Evolutionary conservation across 2,797 vertebrate species (phyloP).

Genomic region (Microctenopoma stevenorrisi): DNA sequence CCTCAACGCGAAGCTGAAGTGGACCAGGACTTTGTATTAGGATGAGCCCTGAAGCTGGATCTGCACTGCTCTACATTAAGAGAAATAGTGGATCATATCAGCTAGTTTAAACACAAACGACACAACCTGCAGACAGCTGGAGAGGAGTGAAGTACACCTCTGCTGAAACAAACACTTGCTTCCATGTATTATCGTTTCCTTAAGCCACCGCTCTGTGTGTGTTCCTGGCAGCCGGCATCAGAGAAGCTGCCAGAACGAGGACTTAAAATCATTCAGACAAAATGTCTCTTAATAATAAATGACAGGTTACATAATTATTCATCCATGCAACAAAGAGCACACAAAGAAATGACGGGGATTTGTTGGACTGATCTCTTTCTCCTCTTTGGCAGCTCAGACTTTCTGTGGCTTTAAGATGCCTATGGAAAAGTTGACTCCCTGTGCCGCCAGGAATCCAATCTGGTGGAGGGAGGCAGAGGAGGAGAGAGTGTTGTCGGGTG

Average conservation of each 20-base stretch:
- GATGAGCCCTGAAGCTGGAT: neutral
- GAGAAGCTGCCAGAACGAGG: conserved; percentile 4
- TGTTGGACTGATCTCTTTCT: conserved; percentile 8
- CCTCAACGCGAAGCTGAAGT: no score
- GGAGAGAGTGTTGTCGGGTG: conserved; percentile 13
- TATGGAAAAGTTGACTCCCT: conserved; percentile 43
- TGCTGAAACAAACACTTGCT: neutral
- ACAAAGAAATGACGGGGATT: neutral
- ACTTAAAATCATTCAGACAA: neutral
- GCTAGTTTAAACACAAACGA: no score
- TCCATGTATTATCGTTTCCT: neutral
- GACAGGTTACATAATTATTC: conserved; percentile 23
- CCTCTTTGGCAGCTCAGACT: conserved; percentile 10
- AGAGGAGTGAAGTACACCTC: no score
- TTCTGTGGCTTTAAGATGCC: conserved; percentile 16
- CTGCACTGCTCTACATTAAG: neutral
- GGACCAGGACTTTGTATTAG: neutral
- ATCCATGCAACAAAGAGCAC: conserved; percentile 18
- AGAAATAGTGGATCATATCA: no score
- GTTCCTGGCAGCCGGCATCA: neutral
- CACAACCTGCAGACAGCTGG: no score
- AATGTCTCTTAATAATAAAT: conserved; percentile 46
- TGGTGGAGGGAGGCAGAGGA: conserved; percentile 4
- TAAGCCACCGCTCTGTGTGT: neutral
- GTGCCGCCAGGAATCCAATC: conserved; percentile 22